Evolutionary conservation across 2,888 invertebrate genomes (phyloP), one percentile per base, ranked within the genome.

Genomic region (Drosophila pseudotalamancana): DNA sequence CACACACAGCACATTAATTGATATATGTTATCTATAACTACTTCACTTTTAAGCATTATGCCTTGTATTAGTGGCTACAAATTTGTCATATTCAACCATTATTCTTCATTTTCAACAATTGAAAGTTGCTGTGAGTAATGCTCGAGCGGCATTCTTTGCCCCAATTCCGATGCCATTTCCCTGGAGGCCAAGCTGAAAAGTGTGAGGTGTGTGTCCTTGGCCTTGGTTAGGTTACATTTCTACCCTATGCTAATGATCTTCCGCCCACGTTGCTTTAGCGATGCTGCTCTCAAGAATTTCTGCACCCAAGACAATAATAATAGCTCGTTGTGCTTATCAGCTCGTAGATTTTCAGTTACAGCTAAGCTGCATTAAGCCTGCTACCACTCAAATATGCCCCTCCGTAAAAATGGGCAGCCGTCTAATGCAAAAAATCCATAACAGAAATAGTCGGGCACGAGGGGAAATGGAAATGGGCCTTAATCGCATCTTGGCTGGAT

Each of bases 111-210:
- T n/a, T n/a, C n/a, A n/a, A 42, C 40, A 27, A 66, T 19, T 43
- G 37, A 32, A 34, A 31, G 18, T 6, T 37, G n/a, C 32, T 25
- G 65, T 74, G 74, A 73, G 55, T 72, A 72, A 72, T 73, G 35
- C 59, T 35, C 49, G 11, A 53, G 37, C 42, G 49, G 25, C 37
- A 46, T 54, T 56, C 43, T 29, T 23, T 56, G 59, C 23, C 56
- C 69, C 54, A 48, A 60, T 73, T 72, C 32, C 6, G 12, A 18
- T 8, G 1, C 14, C 12, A 19, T 34, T 48, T 51, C 3, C 31
- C 29, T 32, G 32, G 29, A 19, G 34, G 6, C 18, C 39, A 46
- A 18, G 37, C 27, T 21, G 27, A 53, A 21, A 45, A 9, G 11
- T n/a, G 31, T 49, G 6, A 12, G 8, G 6, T 11, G 18, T 23